These are phyloP conservation scores for Xiphorhynchus erythropygius DNA, from an alignment of 2,797 vertebrate species.

Conservation along the genomic window DNA sequence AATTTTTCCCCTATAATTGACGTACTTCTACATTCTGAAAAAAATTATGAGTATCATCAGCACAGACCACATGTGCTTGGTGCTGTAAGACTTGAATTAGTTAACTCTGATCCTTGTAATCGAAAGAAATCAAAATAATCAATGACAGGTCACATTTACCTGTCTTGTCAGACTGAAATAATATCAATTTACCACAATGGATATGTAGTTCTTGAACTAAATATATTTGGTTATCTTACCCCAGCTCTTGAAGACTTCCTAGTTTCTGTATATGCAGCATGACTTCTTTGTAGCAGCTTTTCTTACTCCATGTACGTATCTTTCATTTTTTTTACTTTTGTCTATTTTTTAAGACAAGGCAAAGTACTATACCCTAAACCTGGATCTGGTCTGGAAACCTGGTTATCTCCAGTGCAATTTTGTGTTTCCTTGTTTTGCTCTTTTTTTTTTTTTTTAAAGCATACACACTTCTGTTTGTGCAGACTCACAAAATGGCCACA, in stretches of 20 bases:
- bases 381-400: neutral
- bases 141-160: neutral
- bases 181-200: rapidly evolving
- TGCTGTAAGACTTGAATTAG: neutral
- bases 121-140: neutral
- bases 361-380: neutral
- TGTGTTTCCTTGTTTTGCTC: neutral
- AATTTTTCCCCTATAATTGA: rapidly evolving
- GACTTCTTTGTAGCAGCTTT: neutral
- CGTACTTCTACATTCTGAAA: neutral
- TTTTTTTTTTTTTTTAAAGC: neutral
- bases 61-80: neutral
- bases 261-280: neutral
- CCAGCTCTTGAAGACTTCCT: neutral
- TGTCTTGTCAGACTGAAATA: neutral
- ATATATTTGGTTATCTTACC: neutral
- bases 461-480: rapidly evolving
- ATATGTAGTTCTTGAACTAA: neutral
- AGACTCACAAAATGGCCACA: neutral
- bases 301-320: neutral
- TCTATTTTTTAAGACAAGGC: neutral
- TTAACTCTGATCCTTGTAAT: neutral
- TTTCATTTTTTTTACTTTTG: neutral
- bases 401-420: neutral
- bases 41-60: neutral